These are phyloP conservation scores for Drosophila orena DNA, from an alignment of 1,140 invertebrate genomes.

Conservation along the genomic window DNA sequence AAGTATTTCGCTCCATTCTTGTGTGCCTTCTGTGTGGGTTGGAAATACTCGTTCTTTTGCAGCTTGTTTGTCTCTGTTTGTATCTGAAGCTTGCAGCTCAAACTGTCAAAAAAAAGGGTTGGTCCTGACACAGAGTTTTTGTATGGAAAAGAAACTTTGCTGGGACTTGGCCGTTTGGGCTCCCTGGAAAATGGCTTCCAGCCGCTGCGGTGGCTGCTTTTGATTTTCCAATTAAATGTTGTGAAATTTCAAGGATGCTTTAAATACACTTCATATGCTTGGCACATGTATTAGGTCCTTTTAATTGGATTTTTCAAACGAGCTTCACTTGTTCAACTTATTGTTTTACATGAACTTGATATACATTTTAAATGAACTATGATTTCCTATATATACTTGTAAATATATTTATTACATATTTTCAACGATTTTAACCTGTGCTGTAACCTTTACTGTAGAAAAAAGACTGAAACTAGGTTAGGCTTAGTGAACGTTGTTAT, in stretches of 20 bases:
- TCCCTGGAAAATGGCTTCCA: slow-evolving; percentile 11
- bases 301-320: slow-evolving; percentile 24
- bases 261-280: slow-evolving; percentile 10
- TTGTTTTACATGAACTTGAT: not conserved
- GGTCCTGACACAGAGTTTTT: slow-evolving; percentile 33
- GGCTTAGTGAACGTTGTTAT: not conserved
- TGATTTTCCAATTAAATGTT: slow-evolving; percentile 48
- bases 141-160: slow-evolving; percentile 31
- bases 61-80: slow-evolving; percentile 37
- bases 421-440: no score
- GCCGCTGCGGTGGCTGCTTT: slow-evolving; percentile 22
- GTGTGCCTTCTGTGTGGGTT: slow-evolving; percentile 12
- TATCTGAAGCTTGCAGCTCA: slow-evolving; percentile 44
- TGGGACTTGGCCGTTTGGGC: slow-evolving; percentile 27
- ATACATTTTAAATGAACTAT: no score
- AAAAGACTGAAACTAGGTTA: not conserved
- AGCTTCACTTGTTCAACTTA: not conserved
- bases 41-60: slow-evolving; percentile 29
- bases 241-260: slow-evolving; percentile 13
- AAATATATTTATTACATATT: no score
- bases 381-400: no score
- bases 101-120: slow-evolving; percentile 52
- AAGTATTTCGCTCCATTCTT: slow-evolving; percentile 68
- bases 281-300: not conserved
- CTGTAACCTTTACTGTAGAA: not conserved